These are phyloP conservation scores for Anthrax anthrax DNA, from an alignment of 2,888 invertebrate species.

Conservation along the genomic window DNA sequence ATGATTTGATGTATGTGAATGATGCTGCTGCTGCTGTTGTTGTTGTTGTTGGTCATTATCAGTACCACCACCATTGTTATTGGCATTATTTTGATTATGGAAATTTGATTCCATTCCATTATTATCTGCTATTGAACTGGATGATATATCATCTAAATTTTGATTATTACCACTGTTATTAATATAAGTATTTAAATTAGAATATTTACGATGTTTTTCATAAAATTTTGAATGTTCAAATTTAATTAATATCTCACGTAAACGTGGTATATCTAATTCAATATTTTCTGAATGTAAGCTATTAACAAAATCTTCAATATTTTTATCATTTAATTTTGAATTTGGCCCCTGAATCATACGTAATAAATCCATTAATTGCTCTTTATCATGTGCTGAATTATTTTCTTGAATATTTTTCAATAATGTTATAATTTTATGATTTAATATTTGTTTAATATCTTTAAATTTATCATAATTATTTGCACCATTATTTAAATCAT, in stretches of 20 bases:
- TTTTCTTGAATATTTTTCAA: conserved; percentile 15
- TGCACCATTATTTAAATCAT: conserved; percentile 7
- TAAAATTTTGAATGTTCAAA: conserved; percentile 18
- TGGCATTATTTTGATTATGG: background rate
- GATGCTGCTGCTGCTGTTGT: conserved; percentile 11
- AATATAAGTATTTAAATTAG: background rate
- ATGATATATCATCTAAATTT: conserved; percentile 23
- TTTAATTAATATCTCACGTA: conserved; percentile 24
- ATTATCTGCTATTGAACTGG: conserved; percentile 23
- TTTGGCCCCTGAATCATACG: conserved; percentile 22
- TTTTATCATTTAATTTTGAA: conserved; percentile 21
- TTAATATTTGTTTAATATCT: conserved; percentile 8
- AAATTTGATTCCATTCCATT: background rate
- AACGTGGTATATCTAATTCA: conserved; percentile 22
- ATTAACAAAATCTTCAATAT: conserved; percentile 28
- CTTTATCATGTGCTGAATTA: conserved; percentile 24
- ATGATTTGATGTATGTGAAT: conserved; percentile 7
- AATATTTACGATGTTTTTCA: conserved; percentile 7
- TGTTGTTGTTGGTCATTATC: background rate
- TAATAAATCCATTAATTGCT: conserved; percentile 22
- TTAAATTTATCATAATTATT: conserved; percentile 9
- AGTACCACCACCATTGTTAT: no score
- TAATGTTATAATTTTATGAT: conserved; percentile 14
- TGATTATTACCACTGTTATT: conserved; percentile 16
- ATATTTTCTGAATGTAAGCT: conserved; percentile 24